Base-by-base conservation (phyloP, 92 coral and sea anemone genomes). In the Epizoanthus illoricatus region DNA sequence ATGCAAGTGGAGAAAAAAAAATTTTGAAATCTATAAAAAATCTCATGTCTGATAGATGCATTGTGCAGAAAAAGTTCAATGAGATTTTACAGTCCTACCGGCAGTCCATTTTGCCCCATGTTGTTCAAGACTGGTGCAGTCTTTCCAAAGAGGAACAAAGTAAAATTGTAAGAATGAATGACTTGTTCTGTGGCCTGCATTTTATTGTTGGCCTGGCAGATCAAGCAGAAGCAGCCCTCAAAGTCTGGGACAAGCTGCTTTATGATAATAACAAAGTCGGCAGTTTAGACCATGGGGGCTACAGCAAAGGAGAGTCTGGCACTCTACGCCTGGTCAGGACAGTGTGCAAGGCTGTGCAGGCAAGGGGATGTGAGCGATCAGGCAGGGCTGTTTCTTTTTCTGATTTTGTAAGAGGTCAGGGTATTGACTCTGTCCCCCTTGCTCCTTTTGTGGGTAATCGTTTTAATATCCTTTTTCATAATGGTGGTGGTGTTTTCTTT, bases 401-500 rank as follows among this genome's bases (percentile, higher is more conserved):
- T 4, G 79, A 70, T 7, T 58, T 39, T 47, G 52, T 71, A 3
- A 39, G 58, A 40, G 86, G 33, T 18, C 62, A 71, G 59, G 79
- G 86, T 19, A 9, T 82, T 54, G 58, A 70, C 5, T 24, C 69
- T 40, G 42, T 71, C 6, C 86, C 86, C 64, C 59, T 82, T n/a
- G 58, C 86, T 9, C 79, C 79, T 15, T 82, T 82, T 39, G 2
- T 3, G 65, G 86, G 80, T 5, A 82, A 71, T 71, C 24, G 69
- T 9, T 81, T 81, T 69, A 81, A 81, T 33, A 81, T 81, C 63
- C 36, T 70, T 15, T 81, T 81, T 67, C 71, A 81, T 74, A 81
- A 81, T 74, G 58, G 65, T 81, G 85, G 74, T 70, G 18, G 49
- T 4, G 43, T 70, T 70, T 70, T 70, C 45, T 70, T 40, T 55